Evolutionary conservation across 2,113 vertebrate genomes (phyloP).

Genomic region (Murina feae): DNA sequence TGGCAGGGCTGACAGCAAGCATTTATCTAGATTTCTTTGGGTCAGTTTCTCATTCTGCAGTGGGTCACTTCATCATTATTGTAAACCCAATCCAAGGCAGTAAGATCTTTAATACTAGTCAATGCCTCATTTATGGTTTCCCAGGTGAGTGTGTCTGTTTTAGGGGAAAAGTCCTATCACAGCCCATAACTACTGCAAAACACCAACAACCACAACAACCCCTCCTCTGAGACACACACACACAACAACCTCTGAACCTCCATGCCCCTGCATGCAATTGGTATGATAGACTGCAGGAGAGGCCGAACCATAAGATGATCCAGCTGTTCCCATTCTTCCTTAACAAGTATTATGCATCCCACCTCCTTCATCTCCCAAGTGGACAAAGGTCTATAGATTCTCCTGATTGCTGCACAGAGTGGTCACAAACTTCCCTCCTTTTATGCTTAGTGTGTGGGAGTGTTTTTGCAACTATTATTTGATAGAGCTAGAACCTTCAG

Average conservation of each 20-base stretch:
- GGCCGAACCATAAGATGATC: neutral
- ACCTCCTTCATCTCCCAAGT: neutral
- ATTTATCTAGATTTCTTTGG: constrained; percentile 50
- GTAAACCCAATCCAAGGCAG: neutral
- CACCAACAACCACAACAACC: no score
- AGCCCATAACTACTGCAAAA: neutral
- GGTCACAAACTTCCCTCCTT: neutral
- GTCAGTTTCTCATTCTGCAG: constrained; percentile 32
- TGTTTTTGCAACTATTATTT: neutral
- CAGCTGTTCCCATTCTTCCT: neutral
- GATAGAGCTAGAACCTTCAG: neutral
- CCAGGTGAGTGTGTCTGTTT: neutral
- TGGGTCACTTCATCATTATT: constrained; percentile 29
- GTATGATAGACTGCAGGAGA: neutral
- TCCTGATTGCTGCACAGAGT: neutral
- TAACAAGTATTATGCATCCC: neutral
- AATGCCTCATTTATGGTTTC: constrained; percentile 26
- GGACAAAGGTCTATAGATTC: neutral
- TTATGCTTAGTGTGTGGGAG: neutral
- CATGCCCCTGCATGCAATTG: neutral
- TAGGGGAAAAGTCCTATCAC: neutral
- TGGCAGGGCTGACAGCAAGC: neutral
- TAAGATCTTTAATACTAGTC: neutral
- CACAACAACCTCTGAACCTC: neutral
- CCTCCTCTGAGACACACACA: neutral